phyloP scores from a whole-genome alignment of 2,797 vertebrate genomes.

The Melanotaenia pygmaea region DNA sequence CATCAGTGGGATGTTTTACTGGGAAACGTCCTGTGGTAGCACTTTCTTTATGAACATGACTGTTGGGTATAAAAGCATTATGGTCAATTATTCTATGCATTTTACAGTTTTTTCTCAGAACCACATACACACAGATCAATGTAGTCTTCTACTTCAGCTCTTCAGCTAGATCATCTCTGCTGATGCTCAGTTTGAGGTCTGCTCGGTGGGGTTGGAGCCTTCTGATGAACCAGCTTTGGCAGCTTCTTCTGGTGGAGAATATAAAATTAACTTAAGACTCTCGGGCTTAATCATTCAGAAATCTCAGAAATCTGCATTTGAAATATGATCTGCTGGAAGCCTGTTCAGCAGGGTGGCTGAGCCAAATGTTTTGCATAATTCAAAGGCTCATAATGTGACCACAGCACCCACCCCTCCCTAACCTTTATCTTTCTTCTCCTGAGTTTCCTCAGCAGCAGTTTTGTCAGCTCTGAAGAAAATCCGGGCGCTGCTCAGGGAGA shows the following conservation, averaged over 20 bases:
- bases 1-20: slow-evolving; percentile 6
- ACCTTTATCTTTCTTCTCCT: slow-evolving; percentile 95
- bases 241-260: slow-evolving; percentile 80
- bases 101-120: slow-evolving; percentile 13
- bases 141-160: slow-evolving; percentile 1
- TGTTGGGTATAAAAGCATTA: neutral
- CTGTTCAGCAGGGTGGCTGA: neutral
- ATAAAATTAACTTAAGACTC: slow-evolving; percentile 1
- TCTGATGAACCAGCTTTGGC: slow-evolving; percentile 79
- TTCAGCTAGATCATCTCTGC: neutral
- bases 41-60: slow-evolving; percentile 14
- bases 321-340: slow-evolving; percentile 18
- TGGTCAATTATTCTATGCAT: neutral
- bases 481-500: slow-evolving; percentile 96
- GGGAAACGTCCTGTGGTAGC: neutral
- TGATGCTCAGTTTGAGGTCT: slow-evolving; percentile 84
- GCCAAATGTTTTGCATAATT: slow-evolving; percentile 45
- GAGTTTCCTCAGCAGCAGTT: slow-evolving; percentile 96
- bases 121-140: neutral
- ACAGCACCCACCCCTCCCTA: slow-evolving; percentile 22
- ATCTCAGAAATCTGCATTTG: neutral
- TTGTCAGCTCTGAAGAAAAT: slow-evolving; percentile 99
- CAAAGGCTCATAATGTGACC: slow-evolving; percentile 29
- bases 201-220: slow-evolving; percentile 71
- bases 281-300: neutral